Base-by-base conservation (phyloP, 2,888 invertebrate species). In the Cybosia mesomella region DNA sequence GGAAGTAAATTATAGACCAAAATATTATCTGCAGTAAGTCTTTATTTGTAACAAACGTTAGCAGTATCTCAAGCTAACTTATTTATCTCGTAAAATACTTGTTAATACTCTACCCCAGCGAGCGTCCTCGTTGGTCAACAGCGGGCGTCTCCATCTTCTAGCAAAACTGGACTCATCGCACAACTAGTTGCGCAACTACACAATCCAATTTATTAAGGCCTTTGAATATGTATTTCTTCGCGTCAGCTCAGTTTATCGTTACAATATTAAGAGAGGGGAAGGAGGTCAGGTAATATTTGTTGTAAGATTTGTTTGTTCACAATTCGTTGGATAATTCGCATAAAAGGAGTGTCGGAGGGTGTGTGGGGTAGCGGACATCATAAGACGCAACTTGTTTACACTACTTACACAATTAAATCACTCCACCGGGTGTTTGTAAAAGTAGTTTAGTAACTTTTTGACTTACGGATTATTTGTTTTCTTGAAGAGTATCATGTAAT, bases 1-100 rank as follows among this genome's bases (percentile, higher is more conserved):
- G 24, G 59, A 69, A 69, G 66, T 66, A 75, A 75, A 78, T 80
- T 72, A 68, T 65, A 65, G 66, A 75, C 66, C 64, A 70, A 72
- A 74, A 74, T 74, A 66, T 70, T 71, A 66, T 55, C 36, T 71
- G 74, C 74, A 73, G 72, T 73, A 72, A 68, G 58, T 73, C 69
- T 74, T 72, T 82, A 80, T 71, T 82, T 69, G 71, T 73, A 76
- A 84, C 85, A 86, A 88, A 88, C 87, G 86, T 91, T 87, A 89
- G 88, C 87, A 89, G 88, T 86, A 88, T 91, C 88, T 89, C 87
- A 85, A 89, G 87, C 87, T 90, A 92, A 93, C 89, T 93, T 93
- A 92, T 93, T 92, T 93, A 93, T 93, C 91, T 92, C 91, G 83
- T 89, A 88, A 92, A 93, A 93, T 93, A 93, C 93, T 93, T 92